Percentiles rank a stretch among this genome's conserved stretches.
Conservation (phyloP, 2,888 invertebrate genomes). For the Epinotia bilunana region DNA sequence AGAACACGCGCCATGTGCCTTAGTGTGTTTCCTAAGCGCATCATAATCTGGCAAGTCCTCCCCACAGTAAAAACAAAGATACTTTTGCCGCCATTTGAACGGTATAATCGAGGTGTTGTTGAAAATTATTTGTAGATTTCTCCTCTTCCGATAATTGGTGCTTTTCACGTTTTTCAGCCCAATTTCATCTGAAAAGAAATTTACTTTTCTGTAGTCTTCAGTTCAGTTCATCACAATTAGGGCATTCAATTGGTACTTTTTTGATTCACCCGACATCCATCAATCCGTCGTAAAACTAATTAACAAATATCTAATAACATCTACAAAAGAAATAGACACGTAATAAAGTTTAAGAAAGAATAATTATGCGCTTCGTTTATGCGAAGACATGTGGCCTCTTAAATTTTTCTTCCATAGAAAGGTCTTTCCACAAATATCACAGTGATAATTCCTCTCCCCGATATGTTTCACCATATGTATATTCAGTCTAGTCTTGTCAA, state of each 20-base stretch:
- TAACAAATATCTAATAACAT: background rate
- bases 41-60: conserved; percentile 58
- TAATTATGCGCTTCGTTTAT: conserved; percentile 54
- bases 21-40: conserved; percentile 64
- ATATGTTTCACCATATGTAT: conserved; percentile 65
- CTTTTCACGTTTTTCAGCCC: conserved; percentile 58
- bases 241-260: conserved; percentile 15
- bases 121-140: conserved; percentile 71
- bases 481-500: conserved; percentile 43
- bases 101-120: conserved; percentile 75
- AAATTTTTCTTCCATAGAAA: conserved; percentile 77
- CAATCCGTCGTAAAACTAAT: background rate
- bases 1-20: conserved; percentile 63
- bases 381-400: conserved; percentile 75
- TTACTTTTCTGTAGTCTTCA: conserved; percentile 53
- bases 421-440: conserved; percentile 74
- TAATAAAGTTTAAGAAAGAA: background rate
- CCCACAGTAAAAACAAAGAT: conserved; percentile 74
- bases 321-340: background rate
- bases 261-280: background rate
- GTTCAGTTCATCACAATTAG: conserved; percentile 32
- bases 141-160: conserved; percentile 57
- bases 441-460: conserved; percentile 68
- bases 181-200: conserved; percentile 77
- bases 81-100: conserved; percentile 75